Percentiles rank a stretch among this genome's conserved stretches.
Conservation (phyloP, 2,797 vertebrate species). For the Ibycter americanus region DNA sequence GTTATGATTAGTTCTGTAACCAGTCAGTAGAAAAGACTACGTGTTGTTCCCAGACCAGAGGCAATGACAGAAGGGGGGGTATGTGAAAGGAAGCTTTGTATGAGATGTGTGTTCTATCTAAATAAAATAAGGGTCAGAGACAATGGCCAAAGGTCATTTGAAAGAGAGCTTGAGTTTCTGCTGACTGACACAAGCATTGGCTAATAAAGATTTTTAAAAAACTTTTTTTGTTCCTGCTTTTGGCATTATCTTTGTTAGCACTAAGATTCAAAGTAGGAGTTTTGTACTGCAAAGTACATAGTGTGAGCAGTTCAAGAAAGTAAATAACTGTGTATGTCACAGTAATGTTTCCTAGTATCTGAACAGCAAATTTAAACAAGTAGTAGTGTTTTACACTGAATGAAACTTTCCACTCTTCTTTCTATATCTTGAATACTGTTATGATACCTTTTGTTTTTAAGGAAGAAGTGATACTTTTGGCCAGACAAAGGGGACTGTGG, state of each 20-base stretch:
- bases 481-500: neutral
- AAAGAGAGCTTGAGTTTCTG: neutral
- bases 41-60: neutral
- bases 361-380: neutral
- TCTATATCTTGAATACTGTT: neutral
- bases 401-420: neutral
- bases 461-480: neutral
- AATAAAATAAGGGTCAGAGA: neutral
- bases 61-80: neutral
- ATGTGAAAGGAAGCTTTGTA: neutral
- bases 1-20: neutral
- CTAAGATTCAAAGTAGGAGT: neutral
- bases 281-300: neutral
- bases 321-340: neutral
- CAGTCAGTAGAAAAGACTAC: neutral
- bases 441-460: neutral
- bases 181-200: neutral
- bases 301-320: neutral
- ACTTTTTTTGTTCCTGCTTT: neutral
- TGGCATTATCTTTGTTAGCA: neutral
- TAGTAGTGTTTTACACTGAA: neutral
- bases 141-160: neutral
- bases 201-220: neutral
- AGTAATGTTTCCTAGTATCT: neutral
- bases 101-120: neutral